Percentiles rank a stretch among this genome's conserved stretches.
Conservation (phyloP, 1,140 invertebrate species). For the Dinothrombium tinctorium region DNA sequence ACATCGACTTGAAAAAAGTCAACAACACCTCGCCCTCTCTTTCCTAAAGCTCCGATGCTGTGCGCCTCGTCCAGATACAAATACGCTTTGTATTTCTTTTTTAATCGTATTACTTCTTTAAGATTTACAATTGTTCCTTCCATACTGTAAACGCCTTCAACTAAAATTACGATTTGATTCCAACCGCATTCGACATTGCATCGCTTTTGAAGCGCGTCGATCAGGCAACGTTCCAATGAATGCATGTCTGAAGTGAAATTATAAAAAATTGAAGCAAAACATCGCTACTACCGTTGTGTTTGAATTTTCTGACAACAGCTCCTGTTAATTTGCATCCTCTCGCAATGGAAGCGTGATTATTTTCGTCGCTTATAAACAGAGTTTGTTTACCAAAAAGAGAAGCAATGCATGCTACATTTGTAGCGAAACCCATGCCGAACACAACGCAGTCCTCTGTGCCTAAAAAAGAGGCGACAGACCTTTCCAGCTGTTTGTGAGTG, state of each 20-base stretch:
- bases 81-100: slow-evolving; percentile 87
- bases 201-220: no score
- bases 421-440: slow-evolving; percentile 96
- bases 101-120: slow-evolving; percentile 64
- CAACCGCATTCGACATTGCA: no score
- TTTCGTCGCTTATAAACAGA: slow-evolving; percentile 79
- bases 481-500: slow-evolving; percentile 58
- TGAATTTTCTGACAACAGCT: slow-evolving; percentile 63
- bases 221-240: no score
- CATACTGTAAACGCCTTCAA: slow-evolving; percentile 86
- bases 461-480: slow-evolving; percentile 58
- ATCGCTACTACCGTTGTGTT: slow-evolving; percentile 38
- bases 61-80: slow-evolving; percentile 89
- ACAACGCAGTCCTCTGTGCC: slow-evolving; percentile 84
- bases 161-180: slow-evolving; percentile 79
- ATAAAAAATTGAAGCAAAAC: neutral
- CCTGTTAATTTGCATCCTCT: slow-evolving; percentile 69
- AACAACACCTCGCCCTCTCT: slow-evolving; percentile 58
- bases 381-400: slow-evolving; percentile 58
- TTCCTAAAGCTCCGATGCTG: slow-evolving; percentile 78
- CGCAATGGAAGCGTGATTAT: slow-evolving; percentile 90
- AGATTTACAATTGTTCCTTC: slow-evolving; percentile 83
- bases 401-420: slow-evolving; percentile 82
- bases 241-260: neutral
- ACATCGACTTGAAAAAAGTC: slow-evolving; percentile 63